Conservation (phyloP, 1,140 invertebrate genomes). For the Idris sp. region DNA sequence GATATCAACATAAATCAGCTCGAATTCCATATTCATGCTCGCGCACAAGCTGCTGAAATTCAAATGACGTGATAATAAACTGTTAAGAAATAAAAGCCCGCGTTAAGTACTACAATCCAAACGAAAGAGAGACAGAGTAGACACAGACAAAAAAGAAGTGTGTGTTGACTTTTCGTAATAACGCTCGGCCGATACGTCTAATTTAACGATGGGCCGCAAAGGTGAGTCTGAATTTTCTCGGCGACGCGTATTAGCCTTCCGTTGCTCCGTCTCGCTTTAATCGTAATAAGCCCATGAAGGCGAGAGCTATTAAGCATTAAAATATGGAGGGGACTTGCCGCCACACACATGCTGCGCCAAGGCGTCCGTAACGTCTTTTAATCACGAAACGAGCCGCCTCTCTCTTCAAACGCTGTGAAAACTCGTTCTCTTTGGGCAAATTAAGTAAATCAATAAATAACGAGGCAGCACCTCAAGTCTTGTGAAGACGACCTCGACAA, state of each 20-base stretch:
- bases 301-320: constrained; percentile 75
- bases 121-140: constrained; percentile 7
- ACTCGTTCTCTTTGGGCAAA: constrained; percentile 73
- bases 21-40: constrained; percentile 33
- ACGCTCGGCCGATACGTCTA: constrained; percentile 44
- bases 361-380: constrained; percentile 77
- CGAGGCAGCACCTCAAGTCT: constrained; percentile 75
- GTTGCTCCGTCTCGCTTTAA: constrained; percentile 61
- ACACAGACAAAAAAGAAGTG: constrained; percentile 1
- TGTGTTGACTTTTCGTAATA: constrained; percentile 51
- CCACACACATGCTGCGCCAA: constrained; percentile 74
- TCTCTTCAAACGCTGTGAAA: constrained; percentile 70
- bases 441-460: constrained; percentile 79
- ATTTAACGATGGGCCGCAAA: constrained; percentile 60
- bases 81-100: constrained; percentile 59
- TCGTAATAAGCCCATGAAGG: constrained; percentile 72
- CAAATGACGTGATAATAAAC: constrained; percentile 61
- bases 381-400: constrained; percentile 76
- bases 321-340: constrained; percentile 71
- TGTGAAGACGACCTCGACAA: constrained; percentile 56
- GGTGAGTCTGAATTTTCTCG: constrained; percentile 53
- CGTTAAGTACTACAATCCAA: constrained; percentile 43
- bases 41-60: constrained; percentile 37
- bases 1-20: constrained; percentile 36
- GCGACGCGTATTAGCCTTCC: constrained; percentile 55